These are phyloP conservation scores for Tubulanus polymorphus DNA, from an alignment of 2,888 invertebrate species.

Conservation along the genomic window DNA sequence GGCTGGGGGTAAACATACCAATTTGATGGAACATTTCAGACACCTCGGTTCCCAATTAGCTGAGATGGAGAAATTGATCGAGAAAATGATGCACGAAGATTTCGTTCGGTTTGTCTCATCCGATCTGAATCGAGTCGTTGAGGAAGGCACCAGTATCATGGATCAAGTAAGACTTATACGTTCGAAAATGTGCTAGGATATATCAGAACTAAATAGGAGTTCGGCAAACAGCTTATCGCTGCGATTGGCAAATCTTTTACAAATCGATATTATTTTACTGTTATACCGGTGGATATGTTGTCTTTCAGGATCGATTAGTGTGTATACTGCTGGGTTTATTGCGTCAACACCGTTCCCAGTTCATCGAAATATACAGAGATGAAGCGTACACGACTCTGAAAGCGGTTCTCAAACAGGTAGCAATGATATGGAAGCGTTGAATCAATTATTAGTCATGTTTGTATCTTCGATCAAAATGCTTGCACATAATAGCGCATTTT, in stretches of 20 bases:
- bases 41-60: conserved; percentile 91
- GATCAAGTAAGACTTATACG: conserved; percentile 41
- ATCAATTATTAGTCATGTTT: too few relatives aligned
- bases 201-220: not conserved
- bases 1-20: too few relatives aligned
- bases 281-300: not conserved
- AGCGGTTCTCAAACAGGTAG: conserved; percentile 77
- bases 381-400: conserved; percentile 87
- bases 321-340: conserved; percentile 87
- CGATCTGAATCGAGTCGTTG: conserved; percentile 81
- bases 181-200: not conserved
- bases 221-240: not conserved
- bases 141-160: conserved; percentile 56
- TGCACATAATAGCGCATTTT: not conserved
- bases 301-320: conserved; percentile 72
- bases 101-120: conserved; percentile 86
- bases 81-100: conserved; percentile 94
- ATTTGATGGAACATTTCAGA: too few relatives aligned
- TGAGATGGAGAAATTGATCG: conserved; percentile 92
- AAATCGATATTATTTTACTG: too few relatives aligned
- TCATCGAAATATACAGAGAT: conserved; percentile 67
- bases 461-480: too few relatives aligned
- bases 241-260: too few relatives aligned
- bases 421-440: not conserved
- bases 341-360: conserved; percentile 76